These are phyloP conservation scores for Eremobia ochroleuca DNA, from an alignment of 2,888 invertebrate species.

Conservation along the genomic window DNA sequence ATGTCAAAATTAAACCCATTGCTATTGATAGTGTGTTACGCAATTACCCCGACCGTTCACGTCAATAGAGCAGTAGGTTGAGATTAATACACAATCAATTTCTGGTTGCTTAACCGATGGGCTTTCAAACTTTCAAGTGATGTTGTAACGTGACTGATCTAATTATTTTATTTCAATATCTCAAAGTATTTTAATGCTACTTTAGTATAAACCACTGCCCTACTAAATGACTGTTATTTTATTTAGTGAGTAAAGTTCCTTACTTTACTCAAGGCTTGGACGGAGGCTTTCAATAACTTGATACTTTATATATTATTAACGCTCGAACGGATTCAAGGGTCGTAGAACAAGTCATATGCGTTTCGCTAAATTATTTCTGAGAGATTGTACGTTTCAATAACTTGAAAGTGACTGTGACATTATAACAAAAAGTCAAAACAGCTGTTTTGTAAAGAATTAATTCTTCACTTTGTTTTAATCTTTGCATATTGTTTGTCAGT, in stretches of 20 bases:
- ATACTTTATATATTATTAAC: constrained; percentile 54
- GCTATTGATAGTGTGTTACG: too few relatives aligned
- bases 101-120: too few relatives aligned
- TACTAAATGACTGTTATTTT: constrained; percentile 2
- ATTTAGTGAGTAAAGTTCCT: background rate
- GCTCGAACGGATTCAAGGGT: constrained; percentile 3
- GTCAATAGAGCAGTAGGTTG: background rate
- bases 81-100: background rate
- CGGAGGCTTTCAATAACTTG: constrained; percentile 41
- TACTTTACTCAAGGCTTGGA: background rate
- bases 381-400: background rate
- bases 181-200: background rate
- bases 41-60: background rate
- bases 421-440: background rate
- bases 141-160: background rate
- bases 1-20: too few relatives aligned
- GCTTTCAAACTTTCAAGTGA: background rate
- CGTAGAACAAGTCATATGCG: background rate
- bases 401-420: too few relatives aligned
- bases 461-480: background rate
- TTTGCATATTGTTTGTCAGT: background rate
- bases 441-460: background rate
- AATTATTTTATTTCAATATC: background rate
- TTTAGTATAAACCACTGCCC: background rate
- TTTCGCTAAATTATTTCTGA: background rate